Conservation (phyloP, 2,113 vertebrate species). For the Chloebia gouldiae region DNA sequence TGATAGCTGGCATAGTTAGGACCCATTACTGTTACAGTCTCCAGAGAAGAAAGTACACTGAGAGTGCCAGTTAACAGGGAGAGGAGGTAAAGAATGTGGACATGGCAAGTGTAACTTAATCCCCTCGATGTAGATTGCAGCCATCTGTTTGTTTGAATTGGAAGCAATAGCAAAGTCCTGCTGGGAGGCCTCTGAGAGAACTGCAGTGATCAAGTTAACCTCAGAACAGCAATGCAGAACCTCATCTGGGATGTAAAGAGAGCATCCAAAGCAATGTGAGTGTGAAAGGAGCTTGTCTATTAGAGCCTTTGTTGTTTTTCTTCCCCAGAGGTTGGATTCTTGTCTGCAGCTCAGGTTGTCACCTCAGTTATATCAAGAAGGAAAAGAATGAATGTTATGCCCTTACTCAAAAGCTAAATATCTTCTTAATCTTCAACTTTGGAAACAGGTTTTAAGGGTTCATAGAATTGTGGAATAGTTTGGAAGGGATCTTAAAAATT, state of each 20-base stretch:
- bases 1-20: neutral
- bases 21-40: neutral
- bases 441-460: neutral
- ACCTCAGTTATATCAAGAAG: neutral
- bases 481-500: neutral
- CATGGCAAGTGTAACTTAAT: neutral
- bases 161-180: constrained; percentile 9
- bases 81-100: constrained; percentile 18
- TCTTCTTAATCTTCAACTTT: neutral
- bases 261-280: neutral
- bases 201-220: neutral
- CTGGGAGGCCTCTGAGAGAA: neutral
- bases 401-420: neutral
- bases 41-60: neutral
- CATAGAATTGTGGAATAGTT: neutral
- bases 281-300: neutral
- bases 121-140: neutral
- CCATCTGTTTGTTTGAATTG: neutral
- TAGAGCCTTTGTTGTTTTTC: neutral
- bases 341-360: neutral
- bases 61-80: neutral
- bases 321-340: neutral
- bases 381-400: neutral
- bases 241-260: neutral
- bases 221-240: neutral